Evolutionary conservation across 2,797 vertebrate species (phyloP).

Genomic region (Epinephelus coioides): DNA sequence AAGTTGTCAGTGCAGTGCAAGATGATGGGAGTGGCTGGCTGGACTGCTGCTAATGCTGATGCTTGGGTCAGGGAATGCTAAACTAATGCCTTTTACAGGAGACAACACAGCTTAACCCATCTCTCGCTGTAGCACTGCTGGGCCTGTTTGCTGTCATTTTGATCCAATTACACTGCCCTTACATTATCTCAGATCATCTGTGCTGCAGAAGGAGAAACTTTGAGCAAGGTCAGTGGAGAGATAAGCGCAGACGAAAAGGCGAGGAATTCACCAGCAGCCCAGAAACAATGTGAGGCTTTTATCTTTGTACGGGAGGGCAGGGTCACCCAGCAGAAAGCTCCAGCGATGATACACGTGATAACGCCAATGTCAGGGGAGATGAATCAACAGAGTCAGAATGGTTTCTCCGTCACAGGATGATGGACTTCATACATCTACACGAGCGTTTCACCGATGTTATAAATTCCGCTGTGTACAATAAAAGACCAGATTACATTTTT

Average conservation of each 20-base stretch:
- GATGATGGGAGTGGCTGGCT: slow-evolving; percentile 17
- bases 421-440: slow-evolving; percentile 8
- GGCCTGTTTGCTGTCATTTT: slow-evolving; percentile 76
- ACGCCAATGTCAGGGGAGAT: slow-evolving; percentile 53
- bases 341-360: slow-evolving; percentile 57
- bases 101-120: slow-evolving; percentile 71
- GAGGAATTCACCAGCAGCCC: slow-evolving; percentile 49
- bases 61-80: slow-evolving; percentile 50
- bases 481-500: background rate
- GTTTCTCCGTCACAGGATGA: slow-evolving; percentile 20
- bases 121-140: slow-evolving; percentile 52
- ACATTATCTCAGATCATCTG: slow-evolving; percentile 83
- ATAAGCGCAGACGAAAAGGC: slow-evolving; percentile 61
- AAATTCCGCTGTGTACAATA: background rate
- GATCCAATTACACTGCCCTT: slow-evolving; percentile 83
- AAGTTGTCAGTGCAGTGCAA: slow-evolving; percentile 45
- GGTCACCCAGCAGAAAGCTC: slow-evolving; percentile 59
- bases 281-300: slow-evolving; percentile 73
- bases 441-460: background rate
- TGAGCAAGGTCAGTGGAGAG: slow-evolving; percentile 79
- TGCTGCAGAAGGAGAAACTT: slow-evolving; percentile 65
- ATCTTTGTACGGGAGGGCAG: slow-evolving; percentile 49
- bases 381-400: slow-evolving; percentile 48
- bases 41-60: slow-evolving; percentile 7
- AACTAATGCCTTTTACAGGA: slow-evolving; percentile 53